Evolutionary conservation across 2,888 invertebrate genomes (phyloP).

Genomic region (Ochropacha duplaris): DNA sequence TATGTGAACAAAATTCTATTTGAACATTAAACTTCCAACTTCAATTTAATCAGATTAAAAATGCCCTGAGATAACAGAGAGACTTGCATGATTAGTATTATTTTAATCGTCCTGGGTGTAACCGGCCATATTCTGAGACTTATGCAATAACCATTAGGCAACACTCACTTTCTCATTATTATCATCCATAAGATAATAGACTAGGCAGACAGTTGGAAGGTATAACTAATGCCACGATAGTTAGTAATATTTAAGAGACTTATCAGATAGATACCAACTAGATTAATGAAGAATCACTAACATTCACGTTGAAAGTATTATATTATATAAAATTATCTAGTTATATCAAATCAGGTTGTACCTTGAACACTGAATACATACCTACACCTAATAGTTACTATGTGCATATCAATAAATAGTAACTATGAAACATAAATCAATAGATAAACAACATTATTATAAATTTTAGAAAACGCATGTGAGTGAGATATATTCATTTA

Average conservation of each 20-base stretch:
- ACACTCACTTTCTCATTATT: constrained; percentile 36
- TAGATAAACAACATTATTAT: too few relatives aligned
- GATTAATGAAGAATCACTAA: neutral
- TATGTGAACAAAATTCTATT: too few relatives aligned
- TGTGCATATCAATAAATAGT: too few relatives aligned
- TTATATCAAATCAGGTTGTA: neutral
- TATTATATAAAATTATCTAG: too few relatives aligned
- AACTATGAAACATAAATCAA: too few relatives aligned
- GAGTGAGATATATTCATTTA: too few relatives aligned
- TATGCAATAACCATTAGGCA: constrained; percentile 36
- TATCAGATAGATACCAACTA: neutral
- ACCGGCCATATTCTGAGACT: constrained; percentile 20
- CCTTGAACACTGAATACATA: too few relatives aligned
- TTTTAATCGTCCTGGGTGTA: constrained; percentile 21
- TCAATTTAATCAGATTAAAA: too few relatives aligned
- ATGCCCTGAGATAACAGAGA: neutral
- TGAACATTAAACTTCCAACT: too few relatives aligned
- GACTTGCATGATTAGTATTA: constrained; percentile 11
- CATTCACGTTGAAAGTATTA: neutral
- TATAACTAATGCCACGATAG: constrained; percentile 19
- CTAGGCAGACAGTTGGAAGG: constrained; percentile 26
- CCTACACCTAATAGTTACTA: too few relatives aligned
- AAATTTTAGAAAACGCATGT: too few relatives aligned
- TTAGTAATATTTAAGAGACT: constrained; percentile 13
- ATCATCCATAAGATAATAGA: constrained; percentile 26